Conservation (phyloP, 2,797 vertebrate species). For the Tapera naevia region DNA sequence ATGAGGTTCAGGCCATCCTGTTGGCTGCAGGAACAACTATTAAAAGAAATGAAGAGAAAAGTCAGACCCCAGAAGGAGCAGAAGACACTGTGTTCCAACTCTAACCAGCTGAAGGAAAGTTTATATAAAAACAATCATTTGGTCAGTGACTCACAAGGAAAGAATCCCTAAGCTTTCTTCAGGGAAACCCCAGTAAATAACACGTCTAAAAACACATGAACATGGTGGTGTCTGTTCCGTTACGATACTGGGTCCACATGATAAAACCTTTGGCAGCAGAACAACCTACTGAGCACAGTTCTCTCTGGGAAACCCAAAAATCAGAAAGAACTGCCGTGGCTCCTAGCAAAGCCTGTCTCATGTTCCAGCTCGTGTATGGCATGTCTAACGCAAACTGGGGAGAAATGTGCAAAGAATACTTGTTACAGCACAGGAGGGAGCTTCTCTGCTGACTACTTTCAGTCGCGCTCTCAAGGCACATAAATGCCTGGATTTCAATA, state of each 20-base stretch:
- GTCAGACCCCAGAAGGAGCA: slow-evolving; percentile 49
- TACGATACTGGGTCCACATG: slow-evolving; percentile 54
- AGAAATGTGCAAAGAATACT: slow-evolving; percentile 22
- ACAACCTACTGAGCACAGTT: slow-evolving; percentile 40
- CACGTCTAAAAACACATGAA: slow-evolving; percentile 71
- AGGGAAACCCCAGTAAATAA: slow-evolving; percentile 83
- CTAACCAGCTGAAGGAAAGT: slow-evolving; percentile 78
- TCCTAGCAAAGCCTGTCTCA: slow-evolving; percentile 23
- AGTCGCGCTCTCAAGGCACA: slow-evolving; percentile 12
- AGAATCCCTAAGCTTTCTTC: slow-evolving; percentile 77
- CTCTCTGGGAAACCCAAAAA: slow-evolving; percentile 64
- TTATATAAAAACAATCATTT: slow-evolving; percentile 78
- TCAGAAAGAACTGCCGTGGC: slow-evolving; percentile 24
- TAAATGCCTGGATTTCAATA: slow-evolving; percentile 25
- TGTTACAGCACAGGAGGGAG: slow-evolving; percentile 15
- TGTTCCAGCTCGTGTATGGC: slow-evolving; percentile 12
- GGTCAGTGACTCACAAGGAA: slow-evolving; percentile 77
- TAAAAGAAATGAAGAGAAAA: slow-evolving; percentile 67
- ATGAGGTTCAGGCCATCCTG: not conserved
- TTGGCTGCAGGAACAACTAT: slow-evolving; percentile 34
- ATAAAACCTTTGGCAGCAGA: slow-evolving; percentile 68
- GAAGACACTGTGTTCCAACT: slow-evolving; percentile 70
- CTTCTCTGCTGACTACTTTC: slow-evolving; percentile 13
- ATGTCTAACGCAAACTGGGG: slow-evolving; percentile 41
- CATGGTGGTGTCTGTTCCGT: slow-evolving; percentile 66